Conservation (phyloP, 2,797 vertebrate genomes). For the Microchirus variegatus region DNA sequence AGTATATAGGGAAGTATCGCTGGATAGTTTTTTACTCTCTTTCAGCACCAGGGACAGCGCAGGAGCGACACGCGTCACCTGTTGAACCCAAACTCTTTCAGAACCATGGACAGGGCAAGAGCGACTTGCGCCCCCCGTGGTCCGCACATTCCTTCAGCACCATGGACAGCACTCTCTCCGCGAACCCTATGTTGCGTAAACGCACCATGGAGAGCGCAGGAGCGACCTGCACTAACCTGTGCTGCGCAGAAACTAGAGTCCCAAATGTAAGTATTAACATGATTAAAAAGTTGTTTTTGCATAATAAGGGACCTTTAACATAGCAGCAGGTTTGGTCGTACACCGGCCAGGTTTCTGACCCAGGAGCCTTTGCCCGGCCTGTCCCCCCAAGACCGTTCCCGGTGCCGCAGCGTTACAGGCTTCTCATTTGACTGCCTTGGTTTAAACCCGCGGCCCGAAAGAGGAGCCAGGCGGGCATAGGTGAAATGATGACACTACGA, state of each 20-base stretch:
- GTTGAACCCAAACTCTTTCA: too few species aligned
- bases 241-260: too few species aligned
- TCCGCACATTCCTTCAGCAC: slow-evolving; percentile 39
- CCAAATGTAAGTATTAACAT: too few species aligned
- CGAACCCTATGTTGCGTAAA: too few species aligned
- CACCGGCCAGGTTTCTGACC: slow-evolving; percentile 15
- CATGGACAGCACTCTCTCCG: slow-evolving; percentile 43
- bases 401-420: slow-evolving; percentile 12
- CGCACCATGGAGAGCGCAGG: slow-evolving; percentile 53
- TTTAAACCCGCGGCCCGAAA: slow-evolving; percentile 59
- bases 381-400: slow-evolving; percentile 11
- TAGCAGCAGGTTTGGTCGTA: too few species aligned
- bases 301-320: too few species aligned
- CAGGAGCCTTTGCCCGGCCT: slow-evolving; percentile 6
- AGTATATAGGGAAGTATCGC: too few species aligned
- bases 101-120: too few species aligned
- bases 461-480: slow-evolving; percentile 66
- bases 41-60: slow-evolving; percentile 63
- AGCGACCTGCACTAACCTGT: neutral
- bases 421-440: slow-evolving; percentile 53
- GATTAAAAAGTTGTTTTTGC: too few species aligned
- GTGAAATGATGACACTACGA: slow-evolving; percentile 67
- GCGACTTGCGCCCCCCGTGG: too few species aligned
- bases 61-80: neutral
- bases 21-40: too few species aligned